These are phyloP conservation scores for Syrrhaptes paradoxus DNA, from an alignment of 2,113 vertebrate genomes.

Conservation along the genomic window DNA sequence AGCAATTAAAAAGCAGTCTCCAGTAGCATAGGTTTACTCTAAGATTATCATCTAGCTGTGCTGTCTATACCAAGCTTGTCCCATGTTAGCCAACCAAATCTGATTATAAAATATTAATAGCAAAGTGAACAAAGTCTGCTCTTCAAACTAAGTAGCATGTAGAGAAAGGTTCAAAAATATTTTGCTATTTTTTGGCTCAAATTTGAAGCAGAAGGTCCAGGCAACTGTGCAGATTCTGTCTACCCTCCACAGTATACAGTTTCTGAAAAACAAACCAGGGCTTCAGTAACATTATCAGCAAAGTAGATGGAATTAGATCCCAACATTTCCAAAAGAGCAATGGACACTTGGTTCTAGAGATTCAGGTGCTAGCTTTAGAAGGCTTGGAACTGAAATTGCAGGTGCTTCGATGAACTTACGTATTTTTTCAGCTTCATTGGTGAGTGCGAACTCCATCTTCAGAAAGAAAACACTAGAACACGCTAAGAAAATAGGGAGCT, in stretches of 20 bases:
- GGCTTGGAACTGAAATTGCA: not conserved
- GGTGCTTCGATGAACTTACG: not conserved
- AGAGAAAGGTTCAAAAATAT: not conserved
- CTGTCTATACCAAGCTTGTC: not conserved
- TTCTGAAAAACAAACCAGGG: not conserved
- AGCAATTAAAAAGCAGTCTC: not conserved
- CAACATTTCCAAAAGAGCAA: not conserved
- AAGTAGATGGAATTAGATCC: not conserved
- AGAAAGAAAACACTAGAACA: not conserved
- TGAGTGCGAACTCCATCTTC: not conserved
- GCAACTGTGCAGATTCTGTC: not conserved
- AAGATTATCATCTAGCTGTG: not conserved
- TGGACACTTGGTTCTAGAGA: not conserved
- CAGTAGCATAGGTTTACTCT: not conserved
- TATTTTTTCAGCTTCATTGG: not conserved
- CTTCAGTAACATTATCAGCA: not conserved
- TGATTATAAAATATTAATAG: not conserved
- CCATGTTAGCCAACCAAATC: not conserved
- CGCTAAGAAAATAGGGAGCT: not conserved
- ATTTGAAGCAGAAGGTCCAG: not conserved
- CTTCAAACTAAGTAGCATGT: not conserved
- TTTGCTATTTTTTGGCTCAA: not conserved
- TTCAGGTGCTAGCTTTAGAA: not conserved
- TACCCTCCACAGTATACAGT: not conserved
- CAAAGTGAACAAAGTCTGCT: not conserved